Conservation (phyloP, 2,888 invertebrate genomes). For the Cataglyphis albicans region DNA sequence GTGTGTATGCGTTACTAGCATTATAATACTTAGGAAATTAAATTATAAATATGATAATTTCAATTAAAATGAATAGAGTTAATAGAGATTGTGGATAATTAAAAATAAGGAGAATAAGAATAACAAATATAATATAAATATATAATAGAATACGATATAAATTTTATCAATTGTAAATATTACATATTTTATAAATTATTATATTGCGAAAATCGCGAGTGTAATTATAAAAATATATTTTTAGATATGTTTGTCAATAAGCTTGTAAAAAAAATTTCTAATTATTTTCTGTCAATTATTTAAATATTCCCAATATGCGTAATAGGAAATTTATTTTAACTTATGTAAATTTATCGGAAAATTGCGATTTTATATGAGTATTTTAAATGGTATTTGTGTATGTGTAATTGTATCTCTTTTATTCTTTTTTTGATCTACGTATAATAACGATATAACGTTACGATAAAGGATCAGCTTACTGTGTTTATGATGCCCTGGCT, state of each 20-base stretch:
- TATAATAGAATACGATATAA: not conserved
- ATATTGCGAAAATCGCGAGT: not conserved
- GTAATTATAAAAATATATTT: not conserved
- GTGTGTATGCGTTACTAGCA: not conserved
- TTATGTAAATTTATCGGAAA: not conserved
- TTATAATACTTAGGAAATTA: not conserved
- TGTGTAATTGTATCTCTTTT: slow-evolving; percentile 17
- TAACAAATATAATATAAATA: not conserved
- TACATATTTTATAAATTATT: not conserved
- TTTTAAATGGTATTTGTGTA: not conserved
- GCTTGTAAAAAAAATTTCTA: not conserved
- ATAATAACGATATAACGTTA: slow-evolving; percentile 6
- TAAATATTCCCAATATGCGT: not conserved
- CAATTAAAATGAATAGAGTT: not conserved
- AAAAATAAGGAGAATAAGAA: not conserved
- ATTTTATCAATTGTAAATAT: not conserved
- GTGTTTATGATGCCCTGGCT: slow-evolving; percentile 41
- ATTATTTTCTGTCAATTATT: not conserved
- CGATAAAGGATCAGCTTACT: slow-evolving; percentile 44
- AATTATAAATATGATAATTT: not conserved
- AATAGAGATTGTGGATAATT: not conserved
- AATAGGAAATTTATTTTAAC: not conserved
- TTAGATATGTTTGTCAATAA: not conserved
- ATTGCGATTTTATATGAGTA: slow-evolving; percentile 1
- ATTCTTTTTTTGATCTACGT: slow-evolving; percentile 2